phyloP scores from a whole-genome alignment of 2,888 invertebrate species.

The Mythimna ferrago region DNA sequence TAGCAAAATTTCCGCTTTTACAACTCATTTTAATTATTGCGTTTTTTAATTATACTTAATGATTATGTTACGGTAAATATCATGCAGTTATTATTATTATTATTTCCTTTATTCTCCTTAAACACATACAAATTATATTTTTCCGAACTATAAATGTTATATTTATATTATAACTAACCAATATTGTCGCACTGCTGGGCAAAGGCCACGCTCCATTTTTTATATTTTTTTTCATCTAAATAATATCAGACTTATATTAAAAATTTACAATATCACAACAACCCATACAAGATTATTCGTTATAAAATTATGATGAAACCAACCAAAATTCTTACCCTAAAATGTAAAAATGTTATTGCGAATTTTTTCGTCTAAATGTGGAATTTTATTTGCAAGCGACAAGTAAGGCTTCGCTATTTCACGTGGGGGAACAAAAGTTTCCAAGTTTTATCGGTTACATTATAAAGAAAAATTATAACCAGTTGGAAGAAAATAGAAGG shows the following conservation, averaged over 20 bases:
- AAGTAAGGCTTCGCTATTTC: conserved; percentile 19
- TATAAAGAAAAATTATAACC: conserved; percentile 15
- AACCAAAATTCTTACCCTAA: not conserved
- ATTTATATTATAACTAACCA: no score
- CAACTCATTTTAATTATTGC: not conserved
- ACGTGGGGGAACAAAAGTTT: conserved; percentile 26
- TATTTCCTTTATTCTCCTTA: no score
- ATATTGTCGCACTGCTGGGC: no score
- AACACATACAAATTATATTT: no score
- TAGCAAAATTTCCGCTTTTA: not conserved
- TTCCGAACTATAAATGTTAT: not conserved
- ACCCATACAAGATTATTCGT: not conserved
- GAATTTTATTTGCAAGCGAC: conserved; percentile 11
- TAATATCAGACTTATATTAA: no score
- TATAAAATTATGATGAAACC: conserved; percentile 1
- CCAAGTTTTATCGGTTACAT: conserved; percentile 23
- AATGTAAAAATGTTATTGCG: conserved; percentile 5
- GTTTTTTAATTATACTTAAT: no score
- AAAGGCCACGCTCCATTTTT: no score
- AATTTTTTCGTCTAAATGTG: conserved; percentile 13
- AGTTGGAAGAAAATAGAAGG: not conserved
- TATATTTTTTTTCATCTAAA: no score
- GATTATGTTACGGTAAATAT: not conserved
- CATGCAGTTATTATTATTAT: not conserved
- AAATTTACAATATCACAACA: conserved; percentile 26